A percentile compares a stretch with the other conserved stretches of the same genome.
Evolutionary conservation across 1,140 invertebrate genomes (phyloP).

Genomic region (Cyphomyrmex costatus): DNA sequence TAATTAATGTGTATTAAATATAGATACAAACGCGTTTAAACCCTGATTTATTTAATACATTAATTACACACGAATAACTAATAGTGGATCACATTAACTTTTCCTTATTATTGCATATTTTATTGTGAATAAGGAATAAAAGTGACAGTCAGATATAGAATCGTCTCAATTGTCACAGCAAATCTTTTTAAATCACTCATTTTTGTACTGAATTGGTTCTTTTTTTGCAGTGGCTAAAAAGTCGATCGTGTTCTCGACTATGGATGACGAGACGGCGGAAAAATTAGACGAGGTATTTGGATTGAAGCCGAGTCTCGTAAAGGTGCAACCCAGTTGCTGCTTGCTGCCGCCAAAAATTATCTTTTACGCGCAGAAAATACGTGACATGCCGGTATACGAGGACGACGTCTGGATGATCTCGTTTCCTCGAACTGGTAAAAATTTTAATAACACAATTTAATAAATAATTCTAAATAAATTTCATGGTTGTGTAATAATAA

Average conservation of each 20-base stretch:
- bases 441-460: not conserved
- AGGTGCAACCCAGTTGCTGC: conserved; percentile 90
- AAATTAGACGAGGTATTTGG: conserved; percentile 90
- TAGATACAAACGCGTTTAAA: too few species aligned
- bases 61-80: too few species aligned
- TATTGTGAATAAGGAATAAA: too few species aligned
- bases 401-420: conserved; percentile 94
- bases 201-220: not conserved
- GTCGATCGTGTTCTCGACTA: conserved; percentile 87
- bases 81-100: too few species aligned
- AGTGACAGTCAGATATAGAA: conserved; percentile 32
- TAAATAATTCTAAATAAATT: not conserved
- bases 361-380: conserved; percentile 90
- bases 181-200: not conserved
- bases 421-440: conserved; percentile 92
- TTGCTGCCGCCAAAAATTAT: conserved; percentile 90
- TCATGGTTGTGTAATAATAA: too few species aligned
- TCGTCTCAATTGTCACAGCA: not conserved
- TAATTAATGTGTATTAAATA: too few species aligned
- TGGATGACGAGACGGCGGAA: conserved; percentile 88
- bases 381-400: conserved; percentile 89
- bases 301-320: conserved; percentile 90
- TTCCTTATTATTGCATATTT: too few species aligned
- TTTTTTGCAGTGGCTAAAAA: conserved; percentile 65
- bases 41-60: too few species aligned